Evolutionary conservation across 1,140 invertebrate genomes (phyloP).

Genomic region (Cyrtorhinus lividipennis): DNA sequence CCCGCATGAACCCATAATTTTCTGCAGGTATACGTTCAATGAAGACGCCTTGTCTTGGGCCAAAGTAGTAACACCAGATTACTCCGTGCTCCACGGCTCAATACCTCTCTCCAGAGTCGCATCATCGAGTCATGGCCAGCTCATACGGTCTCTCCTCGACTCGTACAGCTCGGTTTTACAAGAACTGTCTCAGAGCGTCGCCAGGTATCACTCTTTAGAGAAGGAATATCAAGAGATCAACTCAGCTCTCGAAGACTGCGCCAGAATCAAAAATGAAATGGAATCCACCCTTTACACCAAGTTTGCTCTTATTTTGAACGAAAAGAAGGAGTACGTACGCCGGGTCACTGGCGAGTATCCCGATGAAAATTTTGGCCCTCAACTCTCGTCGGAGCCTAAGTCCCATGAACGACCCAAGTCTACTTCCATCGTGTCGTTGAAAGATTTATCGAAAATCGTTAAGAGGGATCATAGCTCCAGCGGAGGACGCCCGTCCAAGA

Average conservation of each 20-base stretch:
- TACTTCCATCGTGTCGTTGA: background rate
- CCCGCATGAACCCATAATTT: background rate
- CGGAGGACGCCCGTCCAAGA: background rate
- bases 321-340: constrained; percentile 2
- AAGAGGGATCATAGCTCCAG: background rate
- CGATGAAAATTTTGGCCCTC: background rate
- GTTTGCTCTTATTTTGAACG: background rate
- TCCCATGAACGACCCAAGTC: background rate
- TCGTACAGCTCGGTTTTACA: background rate
- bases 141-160: background rate
- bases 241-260: background rate
- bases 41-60: background rate
- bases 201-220: background rate
- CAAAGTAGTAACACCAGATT: background rate
- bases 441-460: background rate
- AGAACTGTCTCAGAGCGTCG: background rate
- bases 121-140: background rate
- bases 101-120: background rate
- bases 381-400: background rate
- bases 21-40: background rate
- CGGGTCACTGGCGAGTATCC: background rate
- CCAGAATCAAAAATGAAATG: background rate
- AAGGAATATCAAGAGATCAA: background rate
- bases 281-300: background rate
- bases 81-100: background rate